Evolutionary conservation across 1,140 invertebrate genomes (phyloP).

Genomic region (Bombyx mandarina): DNA sequence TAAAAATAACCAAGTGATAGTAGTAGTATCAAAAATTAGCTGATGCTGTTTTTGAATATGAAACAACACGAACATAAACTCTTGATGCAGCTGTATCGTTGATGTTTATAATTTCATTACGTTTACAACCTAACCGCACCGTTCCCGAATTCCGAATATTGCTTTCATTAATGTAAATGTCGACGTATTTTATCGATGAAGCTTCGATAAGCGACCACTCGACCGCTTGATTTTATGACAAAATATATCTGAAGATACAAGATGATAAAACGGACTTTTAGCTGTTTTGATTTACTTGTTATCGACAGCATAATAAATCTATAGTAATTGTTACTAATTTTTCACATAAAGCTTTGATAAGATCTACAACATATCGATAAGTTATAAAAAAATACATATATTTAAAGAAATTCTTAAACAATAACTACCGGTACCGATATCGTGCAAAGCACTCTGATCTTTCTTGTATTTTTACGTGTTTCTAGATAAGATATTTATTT

Average conservation of each 20-base stretch:
- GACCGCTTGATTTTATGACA: slow-evolving; percentile 26
- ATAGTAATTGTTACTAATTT: too few relatives aligned
- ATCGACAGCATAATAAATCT: background rate
- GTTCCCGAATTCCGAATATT: slow-evolving; percentile 11
- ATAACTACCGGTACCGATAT: too few relatives aligned
- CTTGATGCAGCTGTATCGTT: too few relatives aligned
- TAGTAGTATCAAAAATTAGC: background rate
- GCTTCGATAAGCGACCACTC: slow-evolving; percentile 20
- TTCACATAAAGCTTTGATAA: too few relatives aligned
- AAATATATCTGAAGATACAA: slow-evolving; percentile 27
- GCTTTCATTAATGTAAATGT: slow-evolving; percentile 22
- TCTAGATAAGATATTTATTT: slow-evolving; percentile 12
- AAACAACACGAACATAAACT: background rate
- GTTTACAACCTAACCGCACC: slow-evolving; percentile 9
- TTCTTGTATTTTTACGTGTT: background rate
- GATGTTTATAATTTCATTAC: slow-evolving; percentile 11
- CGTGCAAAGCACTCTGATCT: too few relatives aligned
- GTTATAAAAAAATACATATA: too few relatives aligned
- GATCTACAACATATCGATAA: too few relatives aligned
- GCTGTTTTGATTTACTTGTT: background rate
- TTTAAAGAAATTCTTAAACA: too few relatives aligned
- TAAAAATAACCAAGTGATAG: background rate
- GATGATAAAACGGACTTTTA: slow-evolving; percentile 14
- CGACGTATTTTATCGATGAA: slow-evolving; percentile 25
- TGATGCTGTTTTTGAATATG: background rate